phyloP scores from a whole-genome alignment of 2,797 vertebrate genomes.

The Perodicticus potto region DNA sequence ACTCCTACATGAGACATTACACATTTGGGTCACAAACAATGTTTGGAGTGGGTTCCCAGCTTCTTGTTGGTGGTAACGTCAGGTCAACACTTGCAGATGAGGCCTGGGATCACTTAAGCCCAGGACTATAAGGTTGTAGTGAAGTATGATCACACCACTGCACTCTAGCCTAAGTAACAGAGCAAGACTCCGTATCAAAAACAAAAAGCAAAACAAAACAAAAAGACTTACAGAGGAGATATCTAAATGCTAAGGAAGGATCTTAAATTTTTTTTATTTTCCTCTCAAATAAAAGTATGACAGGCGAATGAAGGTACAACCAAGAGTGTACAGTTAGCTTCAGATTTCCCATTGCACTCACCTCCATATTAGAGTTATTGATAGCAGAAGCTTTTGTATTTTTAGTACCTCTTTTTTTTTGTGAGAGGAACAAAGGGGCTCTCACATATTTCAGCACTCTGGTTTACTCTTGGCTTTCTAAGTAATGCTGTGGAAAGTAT shows the following conservation, averaged over 20 bases:
- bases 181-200: not conserved
- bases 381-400: not conserved
- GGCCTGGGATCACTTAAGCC: no score
- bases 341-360: not conserved
- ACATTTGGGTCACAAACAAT: not conserved
- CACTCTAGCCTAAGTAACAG: not conserved
- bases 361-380: not conserved
- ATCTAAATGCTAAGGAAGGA: not conserved
- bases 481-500: not conserved
- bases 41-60: not conserved
- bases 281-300: slow-evolving; percentile 8
- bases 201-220: not conserved
- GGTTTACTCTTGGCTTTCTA: slow-evolving; percentile 32
- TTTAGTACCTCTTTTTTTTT: slow-evolving; percentile 26
- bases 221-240: not conserved
- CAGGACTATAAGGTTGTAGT: no score
- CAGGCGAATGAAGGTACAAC: not conserved
- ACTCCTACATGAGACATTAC: not conserved
- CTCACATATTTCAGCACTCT: slow-evolving; percentile 34
- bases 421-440: not conserved
- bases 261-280: not conserved
- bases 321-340: not conserved
- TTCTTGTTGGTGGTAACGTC: not conserved
- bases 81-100: not conserved
- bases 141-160: no score